Evolutionary conservation across 2,113 vertebrate genomes (phyloP).

Genomic region (Bujurquina vittata): DNA sequence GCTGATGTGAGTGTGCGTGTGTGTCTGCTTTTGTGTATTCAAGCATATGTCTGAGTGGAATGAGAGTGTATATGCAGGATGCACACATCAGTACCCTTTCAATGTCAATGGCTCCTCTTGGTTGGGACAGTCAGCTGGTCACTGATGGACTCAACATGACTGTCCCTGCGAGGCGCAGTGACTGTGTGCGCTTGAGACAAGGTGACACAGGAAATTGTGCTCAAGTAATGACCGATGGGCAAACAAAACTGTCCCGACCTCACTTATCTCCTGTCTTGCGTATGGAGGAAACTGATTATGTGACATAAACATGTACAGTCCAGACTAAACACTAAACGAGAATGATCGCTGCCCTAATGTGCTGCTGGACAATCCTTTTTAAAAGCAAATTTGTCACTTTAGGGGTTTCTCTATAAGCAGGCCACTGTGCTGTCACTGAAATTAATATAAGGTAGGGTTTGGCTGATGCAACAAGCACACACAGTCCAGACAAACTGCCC

Average conservation of each 20-base stretch:
- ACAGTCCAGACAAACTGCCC: conserved; percentile 17
- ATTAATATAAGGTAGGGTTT: conserved; percentile 26
- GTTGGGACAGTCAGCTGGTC: conserved; percentile 27
- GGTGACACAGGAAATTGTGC: conserved; percentile 51
- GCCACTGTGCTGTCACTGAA: conserved; percentile 26
- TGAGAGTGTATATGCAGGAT: not conserved
- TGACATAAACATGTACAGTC: not conserved
- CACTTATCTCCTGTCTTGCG: conserved; percentile 17
- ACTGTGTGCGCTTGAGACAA: conserved; percentile 31
- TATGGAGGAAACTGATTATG: not conserved
- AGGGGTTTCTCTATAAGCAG: conserved; percentile 51
- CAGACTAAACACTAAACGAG: conserved; percentile 48
- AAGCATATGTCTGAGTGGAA: not conserved
- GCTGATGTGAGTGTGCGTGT: conserved; percentile 4
- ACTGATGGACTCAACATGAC: conserved; percentile 17
- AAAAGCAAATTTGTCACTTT: conserved; percentile 24
- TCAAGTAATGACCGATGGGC: conserved; percentile 39
- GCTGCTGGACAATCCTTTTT: conserved; percentile 21
- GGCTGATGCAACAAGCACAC: conserved; percentile 40
- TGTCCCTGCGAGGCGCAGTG: conserved; percentile 24
- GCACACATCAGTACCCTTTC: conserved; percentile 11
- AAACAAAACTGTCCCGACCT: conserved; percentile 21
- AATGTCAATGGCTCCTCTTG: conserved; percentile 44
- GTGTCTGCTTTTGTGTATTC: not conserved
- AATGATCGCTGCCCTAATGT: not conserved